Evolutionary conservation across 2,888 invertebrate species (phyloP).

Genomic region (Deilephila elpenor): DNA sequence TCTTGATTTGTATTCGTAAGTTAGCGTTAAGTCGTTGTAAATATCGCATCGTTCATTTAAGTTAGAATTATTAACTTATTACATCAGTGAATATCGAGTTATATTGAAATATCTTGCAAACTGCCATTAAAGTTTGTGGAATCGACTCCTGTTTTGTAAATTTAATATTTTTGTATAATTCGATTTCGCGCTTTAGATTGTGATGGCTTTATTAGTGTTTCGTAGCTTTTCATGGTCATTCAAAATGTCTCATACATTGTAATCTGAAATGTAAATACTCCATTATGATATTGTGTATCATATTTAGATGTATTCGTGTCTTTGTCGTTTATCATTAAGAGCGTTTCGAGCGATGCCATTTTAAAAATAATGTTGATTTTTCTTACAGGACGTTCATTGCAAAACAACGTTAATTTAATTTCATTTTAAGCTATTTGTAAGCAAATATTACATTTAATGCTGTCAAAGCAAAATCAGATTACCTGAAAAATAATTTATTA

Average conservation of each 20-base stretch:
- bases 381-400: background rate
- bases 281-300: conserved; percentile 48
- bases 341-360: background rate
- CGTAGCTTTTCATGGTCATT: conserved; percentile 18
- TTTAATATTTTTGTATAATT: background rate
- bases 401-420: too few relatives aligned
- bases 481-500: too few relatives aligned
- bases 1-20: conserved; percentile 47
- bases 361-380: background rate
- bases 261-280: conserved; percentile 58
- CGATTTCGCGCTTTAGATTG: conserved; percentile 58
- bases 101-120: background rate
- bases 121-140: background rate
- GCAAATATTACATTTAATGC: too few relatives aligned
- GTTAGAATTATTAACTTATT: conserved; percentile 73
- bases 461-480: too few relatives aligned
- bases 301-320: conserved; percentile 31
- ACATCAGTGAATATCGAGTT: conserved; percentile 37
- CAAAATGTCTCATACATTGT: conserved; percentile 32
- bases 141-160: background rate
- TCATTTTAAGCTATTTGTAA: too few relatives aligned
- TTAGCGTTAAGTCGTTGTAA: conserved; percentile 51
- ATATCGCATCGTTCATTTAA: conserved; percentile 49
- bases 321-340: conserved; percentile 2
- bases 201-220: conserved; percentile 66